phyloP scores from a whole-genome alignment of 2,113 vertebrate species.

The Sclerurus mexicanus region DNA sequence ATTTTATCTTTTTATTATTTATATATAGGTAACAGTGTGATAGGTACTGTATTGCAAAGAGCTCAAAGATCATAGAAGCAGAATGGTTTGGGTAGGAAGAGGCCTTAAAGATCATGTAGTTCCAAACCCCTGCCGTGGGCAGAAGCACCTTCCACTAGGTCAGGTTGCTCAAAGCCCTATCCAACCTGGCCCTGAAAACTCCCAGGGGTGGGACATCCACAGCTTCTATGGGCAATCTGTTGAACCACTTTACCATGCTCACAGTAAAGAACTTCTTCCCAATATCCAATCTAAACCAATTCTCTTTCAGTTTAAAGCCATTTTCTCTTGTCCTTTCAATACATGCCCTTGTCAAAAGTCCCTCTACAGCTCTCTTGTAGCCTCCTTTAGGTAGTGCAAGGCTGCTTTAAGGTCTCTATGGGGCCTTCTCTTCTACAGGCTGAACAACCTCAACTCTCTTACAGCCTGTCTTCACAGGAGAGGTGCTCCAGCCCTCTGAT shows the following conservation, averaged over 20 bases:
- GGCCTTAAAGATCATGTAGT: neutral
- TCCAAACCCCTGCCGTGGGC: neutral
- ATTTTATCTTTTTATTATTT: neutral
- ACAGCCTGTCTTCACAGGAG: neutral
- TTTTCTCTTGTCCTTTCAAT: neutral
- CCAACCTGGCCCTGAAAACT: neutral
- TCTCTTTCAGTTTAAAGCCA: neutral
- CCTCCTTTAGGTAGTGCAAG: neutral
- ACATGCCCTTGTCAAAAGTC: fast-evolving
- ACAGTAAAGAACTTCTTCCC: neutral
- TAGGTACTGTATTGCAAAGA: neutral
- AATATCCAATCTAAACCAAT: neutral
- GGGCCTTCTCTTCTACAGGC: neutral
- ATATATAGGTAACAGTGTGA: neutral
- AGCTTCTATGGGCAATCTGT: neutral
- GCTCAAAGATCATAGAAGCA: neutral
- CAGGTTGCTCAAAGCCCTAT: neutral
- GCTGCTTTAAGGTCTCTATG: neutral
- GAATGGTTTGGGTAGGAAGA: neutral
- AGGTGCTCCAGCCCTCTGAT: neutral
- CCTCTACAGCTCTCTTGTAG: neutral
- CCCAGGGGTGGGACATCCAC: neutral
- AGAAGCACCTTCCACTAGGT: neutral
- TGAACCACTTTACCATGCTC: neutral
- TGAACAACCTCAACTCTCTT: neutral